A percentile compares a stretch with the other conserved stretches of the same genome.
phyloP scores from a whole-genome alignment of 2,888 invertebrate species.

The Thera obeliscata region DNA sequence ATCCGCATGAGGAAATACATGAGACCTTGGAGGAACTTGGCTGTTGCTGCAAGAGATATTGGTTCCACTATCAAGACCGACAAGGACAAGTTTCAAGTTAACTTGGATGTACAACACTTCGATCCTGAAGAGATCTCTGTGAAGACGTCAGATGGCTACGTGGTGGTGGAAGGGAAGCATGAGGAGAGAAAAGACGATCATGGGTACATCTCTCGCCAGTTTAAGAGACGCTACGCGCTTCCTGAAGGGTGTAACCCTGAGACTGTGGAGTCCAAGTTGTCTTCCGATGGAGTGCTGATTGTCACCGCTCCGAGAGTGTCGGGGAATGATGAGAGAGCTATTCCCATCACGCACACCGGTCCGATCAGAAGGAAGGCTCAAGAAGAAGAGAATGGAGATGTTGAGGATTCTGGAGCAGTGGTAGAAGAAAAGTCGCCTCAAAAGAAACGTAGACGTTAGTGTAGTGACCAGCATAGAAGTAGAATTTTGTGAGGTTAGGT shows the following conservation, averaged over 20 bases:
- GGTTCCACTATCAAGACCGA: conserved; percentile 83
- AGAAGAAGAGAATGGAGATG: conserved; percentile 54
- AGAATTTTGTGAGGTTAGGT: not conserved
- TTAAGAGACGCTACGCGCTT: conserved; percentile 89
- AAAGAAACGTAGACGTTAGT: conserved; percentile 68
- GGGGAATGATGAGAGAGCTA: conserved; percentile 72
- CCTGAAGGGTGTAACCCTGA: conserved; percentile 90
- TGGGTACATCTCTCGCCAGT: conserved; percentile 89
- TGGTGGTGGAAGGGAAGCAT: conserved; percentile 91
- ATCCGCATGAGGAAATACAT: conserved; percentile 60
- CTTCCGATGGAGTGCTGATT: conserved; percentile 90
- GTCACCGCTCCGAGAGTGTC: conserved; percentile 84
- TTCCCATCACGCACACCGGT: conserved; percentile 86
- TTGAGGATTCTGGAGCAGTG: conserved; percentile 44
- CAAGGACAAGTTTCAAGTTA: conserved; percentile 86
- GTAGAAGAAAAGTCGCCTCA: conserved; percentile 60
- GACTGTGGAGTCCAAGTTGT: conserved; percentile 88
- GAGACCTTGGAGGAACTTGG: conserved; percentile 73
- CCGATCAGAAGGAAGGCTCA: conserved; percentile 79
- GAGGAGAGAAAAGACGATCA: conserved; percentile 90
- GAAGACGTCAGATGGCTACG: conserved; percentile 87
- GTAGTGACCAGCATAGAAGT: not conserved
- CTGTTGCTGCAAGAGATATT: conserved; percentile 72
- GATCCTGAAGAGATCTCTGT: conserved; percentile 90
- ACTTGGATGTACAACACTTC: conserved; percentile 91